These are phyloP conservation scores for Andrena flavipes DNA, from an alignment of 2,888 invertebrate species.

Conservation along the genomic window DNA sequence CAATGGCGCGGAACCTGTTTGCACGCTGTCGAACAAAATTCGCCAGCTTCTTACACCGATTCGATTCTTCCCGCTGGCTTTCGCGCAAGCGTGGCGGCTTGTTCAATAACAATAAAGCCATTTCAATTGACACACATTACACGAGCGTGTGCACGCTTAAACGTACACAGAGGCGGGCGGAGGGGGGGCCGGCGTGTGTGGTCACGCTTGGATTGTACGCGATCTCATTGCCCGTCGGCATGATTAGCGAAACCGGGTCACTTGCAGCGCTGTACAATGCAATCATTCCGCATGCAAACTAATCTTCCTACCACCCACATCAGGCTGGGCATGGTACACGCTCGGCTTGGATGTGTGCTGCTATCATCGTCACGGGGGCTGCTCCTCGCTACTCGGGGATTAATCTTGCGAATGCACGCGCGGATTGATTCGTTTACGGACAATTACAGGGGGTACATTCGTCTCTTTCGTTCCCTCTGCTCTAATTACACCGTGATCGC, in stretches of 20 bases:
- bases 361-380: slow-evolving; percentile 47
- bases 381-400: slow-evolving; percentile 33
- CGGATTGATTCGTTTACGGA: slow-evolving; percentile 23
- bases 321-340: slow-evolving; percentile 29
- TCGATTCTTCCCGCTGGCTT: slow-evolving; percentile 24
- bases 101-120: slow-evolving; percentile 65
- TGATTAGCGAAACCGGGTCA: slow-evolving; percentile 78
- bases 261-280: slow-evolving; percentile 73
- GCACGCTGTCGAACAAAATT: background rate
- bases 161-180: slow-evolving; percentile 17
- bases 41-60: slow-evolving; percentile 14
- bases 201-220: slow-evolving; percentile 72
- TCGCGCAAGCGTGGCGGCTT: slow-evolving; percentile 47
- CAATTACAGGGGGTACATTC: background rate
- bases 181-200: slow-evolving; percentile 42
- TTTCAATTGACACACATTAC: slow-evolving; percentile 69
- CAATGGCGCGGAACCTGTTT: too few relatives aligned
- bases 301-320: slow-evolving; percentile 72
- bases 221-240: slow-evolving; percentile 75
- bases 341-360: slow-evolving; percentile 37
- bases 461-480: too few relatives aligned
- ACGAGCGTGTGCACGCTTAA: slow-evolving; percentile 32
- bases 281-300: slow-evolving; percentile 76
- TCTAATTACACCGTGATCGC: too few relatives aligned
- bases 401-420: slow-evolving; percentile 28